phyloP scores from a whole-genome alignment of 2,888 invertebrate genomes.

The Dichetophora obliterata region DNA sequence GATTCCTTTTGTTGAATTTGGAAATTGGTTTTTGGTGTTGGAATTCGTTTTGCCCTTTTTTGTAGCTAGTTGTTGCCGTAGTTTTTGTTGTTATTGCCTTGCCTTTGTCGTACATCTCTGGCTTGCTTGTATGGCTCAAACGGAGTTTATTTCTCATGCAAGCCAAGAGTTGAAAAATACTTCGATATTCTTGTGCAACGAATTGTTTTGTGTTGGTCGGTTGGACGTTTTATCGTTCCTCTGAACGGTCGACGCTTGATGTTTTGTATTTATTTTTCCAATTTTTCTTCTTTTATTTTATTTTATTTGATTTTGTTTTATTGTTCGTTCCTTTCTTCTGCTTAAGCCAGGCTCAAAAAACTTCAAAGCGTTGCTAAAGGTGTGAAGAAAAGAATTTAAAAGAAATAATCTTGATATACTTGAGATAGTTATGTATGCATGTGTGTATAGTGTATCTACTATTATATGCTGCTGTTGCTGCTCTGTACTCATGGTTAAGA shows the following conservation, averaged over 20 bases:
- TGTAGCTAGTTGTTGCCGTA: constrained; percentile 31
- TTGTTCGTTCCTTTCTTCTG: background rate
- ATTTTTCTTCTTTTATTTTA: constrained; percentile 40
- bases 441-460: constrained; percentile 2
- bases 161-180: background rate
- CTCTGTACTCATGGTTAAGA: background rate
- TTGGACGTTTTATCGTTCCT: constrained; percentile 33
- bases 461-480: background rate
- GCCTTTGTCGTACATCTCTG: constrained; percentile 2
- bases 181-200: constrained; percentile 27
- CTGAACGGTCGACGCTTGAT: constrained; percentile 33
- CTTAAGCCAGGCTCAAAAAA: constrained; percentile 31
- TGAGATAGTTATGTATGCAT: constrained; percentile 10
- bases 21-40: constrained; percentile 41
- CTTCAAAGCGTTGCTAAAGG: constrained; percentile 51
- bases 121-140: background rate
- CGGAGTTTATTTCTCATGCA: background rate
- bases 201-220: constrained; percentile 36
- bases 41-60: constrained; percentile 38
- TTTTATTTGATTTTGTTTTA: constrained; percentile 33
- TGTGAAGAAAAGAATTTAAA: constrained; percentile 53
- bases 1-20: constrained; percentile 38
- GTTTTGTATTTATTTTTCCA: constrained; percentile 13
- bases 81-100: constrained; percentile 34
- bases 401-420: constrained; percentile 37